Conservation (phyloP, 1,140 invertebrate species). For the Semibalanus balanoides region DNA sequence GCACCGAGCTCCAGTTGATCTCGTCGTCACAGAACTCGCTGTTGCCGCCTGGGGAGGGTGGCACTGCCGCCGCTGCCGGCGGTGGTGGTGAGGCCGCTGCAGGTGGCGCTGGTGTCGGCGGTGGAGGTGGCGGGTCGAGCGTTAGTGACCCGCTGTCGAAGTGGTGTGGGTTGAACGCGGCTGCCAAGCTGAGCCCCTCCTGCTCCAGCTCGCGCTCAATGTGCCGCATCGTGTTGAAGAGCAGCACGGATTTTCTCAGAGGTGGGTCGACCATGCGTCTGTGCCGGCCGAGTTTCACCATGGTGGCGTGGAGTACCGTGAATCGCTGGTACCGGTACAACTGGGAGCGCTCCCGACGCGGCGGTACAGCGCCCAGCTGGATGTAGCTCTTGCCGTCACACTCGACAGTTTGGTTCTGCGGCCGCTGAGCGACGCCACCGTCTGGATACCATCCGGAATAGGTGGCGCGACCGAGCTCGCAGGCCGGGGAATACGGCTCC, state of each 20-base stretch:
- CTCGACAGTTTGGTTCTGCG: conserved; percentile 6
- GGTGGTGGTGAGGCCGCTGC: conserved; percentile 12
- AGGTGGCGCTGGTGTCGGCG: conserved; percentile 27
- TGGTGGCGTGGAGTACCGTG: conserved; percentile 79
- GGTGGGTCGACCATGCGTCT: conserved; percentile 76
- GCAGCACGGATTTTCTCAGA: conserved; percentile 78
- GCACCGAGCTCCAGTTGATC: conserved; percentile 80
- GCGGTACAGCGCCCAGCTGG: neutral
- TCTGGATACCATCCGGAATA: neutral
- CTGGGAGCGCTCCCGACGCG: neutral
- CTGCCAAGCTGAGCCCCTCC: conserved; percentile 38
- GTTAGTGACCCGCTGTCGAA: conserved; percentile 15
- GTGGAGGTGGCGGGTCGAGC: conserved; percentile 27
- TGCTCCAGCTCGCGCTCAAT: conserved; percentile 81
- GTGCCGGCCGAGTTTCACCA: conserved; percentile 77
- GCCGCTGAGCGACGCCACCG: neutral
- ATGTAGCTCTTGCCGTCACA: conserved; percentile 5
- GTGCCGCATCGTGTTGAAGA: conserved; percentile 80
- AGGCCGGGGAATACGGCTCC: neutral
- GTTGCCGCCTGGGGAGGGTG: neutral
- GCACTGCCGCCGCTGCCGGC: conserved; percentile 17
- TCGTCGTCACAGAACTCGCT: neutral
- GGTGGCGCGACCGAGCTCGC: conserved; percentile 7
- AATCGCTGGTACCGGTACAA: conserved; percentile 62
- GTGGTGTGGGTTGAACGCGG: conserved; percentile 19